Conservation (phyloP, 1,140 invertebrate genomes). For the Drosophila ironensis region DNA sequence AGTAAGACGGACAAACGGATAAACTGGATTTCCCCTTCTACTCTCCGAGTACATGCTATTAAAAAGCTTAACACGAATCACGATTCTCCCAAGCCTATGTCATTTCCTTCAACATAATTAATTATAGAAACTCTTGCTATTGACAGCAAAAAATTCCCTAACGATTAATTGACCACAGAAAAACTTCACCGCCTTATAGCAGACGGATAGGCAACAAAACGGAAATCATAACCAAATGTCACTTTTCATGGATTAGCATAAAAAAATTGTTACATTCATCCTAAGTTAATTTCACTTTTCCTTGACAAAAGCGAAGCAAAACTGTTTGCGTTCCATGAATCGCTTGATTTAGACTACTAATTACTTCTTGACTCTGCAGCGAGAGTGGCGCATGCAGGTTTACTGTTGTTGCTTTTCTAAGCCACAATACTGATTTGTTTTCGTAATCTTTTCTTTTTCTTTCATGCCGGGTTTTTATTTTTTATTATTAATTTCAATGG, state of each 20-base stretch:
- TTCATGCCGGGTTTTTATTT: conserved; percentile 31
- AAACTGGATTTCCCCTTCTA: no score
- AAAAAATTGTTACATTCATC: conserved; percentile 23
- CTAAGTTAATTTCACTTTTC: conserved; percentile 66
- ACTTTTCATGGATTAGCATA: conserved; percentile 60
- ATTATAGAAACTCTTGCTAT: conserved; percentile 42
- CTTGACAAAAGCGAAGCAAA: conserved; percentile 68
- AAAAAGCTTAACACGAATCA: no score
- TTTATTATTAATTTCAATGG: conserved; percentile 77
- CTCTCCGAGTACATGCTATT: no score
- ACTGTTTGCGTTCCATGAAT: conserved; percentile 55
- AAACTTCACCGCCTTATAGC: no score
- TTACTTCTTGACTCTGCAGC: conserved; percentile 39
- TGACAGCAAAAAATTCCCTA: conserved; percentile 6
- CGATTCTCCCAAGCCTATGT: not conserved
- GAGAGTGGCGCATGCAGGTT: conserved; percentile 36
- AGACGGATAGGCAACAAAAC: not conserved
- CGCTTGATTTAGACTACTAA: conserved; percentile 65
- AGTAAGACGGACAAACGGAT: no score
- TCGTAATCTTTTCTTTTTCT: conserved; percentile 35
- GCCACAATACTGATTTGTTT: conserved; percentile 1
- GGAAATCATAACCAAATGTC: conserved; percentile 38
- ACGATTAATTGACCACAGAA: conserved; percentile 30
- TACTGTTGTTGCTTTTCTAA: no score
- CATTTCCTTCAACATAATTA: conserved; percentile 18